These are phyloP conservation scores for Zonitis immaculata DNA, from an alignment of 2,888 invertebrate species.

Conservation along the genomic window DNA sequence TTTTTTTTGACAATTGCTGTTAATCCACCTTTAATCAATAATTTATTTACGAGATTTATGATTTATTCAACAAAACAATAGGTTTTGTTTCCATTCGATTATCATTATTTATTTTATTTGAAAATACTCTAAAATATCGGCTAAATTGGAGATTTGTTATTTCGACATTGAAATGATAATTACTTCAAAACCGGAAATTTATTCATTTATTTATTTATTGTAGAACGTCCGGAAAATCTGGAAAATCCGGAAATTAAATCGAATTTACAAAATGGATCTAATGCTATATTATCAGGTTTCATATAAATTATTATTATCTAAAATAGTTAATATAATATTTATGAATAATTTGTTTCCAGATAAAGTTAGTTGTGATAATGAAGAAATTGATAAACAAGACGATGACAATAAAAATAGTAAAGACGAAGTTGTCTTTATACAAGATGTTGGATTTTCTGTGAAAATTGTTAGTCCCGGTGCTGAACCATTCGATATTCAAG, in stretches of 20 bases:
- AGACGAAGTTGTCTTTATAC: conserved; percentile 81
- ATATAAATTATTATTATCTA: no score
- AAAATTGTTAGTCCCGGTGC: conserved; percentile 89
- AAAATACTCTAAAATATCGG: no score
- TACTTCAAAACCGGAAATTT: no score
- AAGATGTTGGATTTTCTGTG: conserved; percentile 90
- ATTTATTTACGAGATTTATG: no score
- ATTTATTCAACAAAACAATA: no score
- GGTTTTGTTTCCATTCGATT: no score
- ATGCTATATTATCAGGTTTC: background rate
- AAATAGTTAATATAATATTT: no score
- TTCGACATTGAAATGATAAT: no score
- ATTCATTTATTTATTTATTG: background rate
- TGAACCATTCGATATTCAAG: conserved; percentile 91
- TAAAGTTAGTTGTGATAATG: conserved; percentile 39
- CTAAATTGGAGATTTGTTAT: no score
- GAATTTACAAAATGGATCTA: background rate
- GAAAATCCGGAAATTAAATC: background rate
- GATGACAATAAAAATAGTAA: conserved; percentile 57
- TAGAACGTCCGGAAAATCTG: background rate
- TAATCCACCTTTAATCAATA: no score
- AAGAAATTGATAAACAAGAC: conserved; percentile 45
- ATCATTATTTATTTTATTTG: no score
- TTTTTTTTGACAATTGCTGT: no score
- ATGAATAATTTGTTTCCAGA: conserved; percentile 16